Conservation (phyloP, 2,113 vertebrate species). For the Leptobrachium ailaonicum region DNA sequence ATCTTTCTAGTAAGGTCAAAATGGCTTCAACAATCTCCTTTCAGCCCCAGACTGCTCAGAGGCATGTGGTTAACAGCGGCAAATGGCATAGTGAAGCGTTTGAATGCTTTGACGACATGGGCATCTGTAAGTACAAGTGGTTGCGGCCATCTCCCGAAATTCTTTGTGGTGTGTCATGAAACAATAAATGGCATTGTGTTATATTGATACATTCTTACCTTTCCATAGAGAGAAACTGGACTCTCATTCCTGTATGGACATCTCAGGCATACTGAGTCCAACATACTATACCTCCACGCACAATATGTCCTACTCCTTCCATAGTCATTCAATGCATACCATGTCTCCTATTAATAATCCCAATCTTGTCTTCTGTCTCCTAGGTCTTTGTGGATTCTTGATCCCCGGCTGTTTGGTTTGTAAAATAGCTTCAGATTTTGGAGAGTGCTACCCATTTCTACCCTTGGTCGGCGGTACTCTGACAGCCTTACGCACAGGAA, state of each 20-base stretch:
- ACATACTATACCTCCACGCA: too few species aligned
- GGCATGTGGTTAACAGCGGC: neutral
- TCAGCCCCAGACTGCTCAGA: conserved; percentile 55
- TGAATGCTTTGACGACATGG: conserved; percentile 60
- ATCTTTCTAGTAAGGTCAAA: conserved; percentile 3
- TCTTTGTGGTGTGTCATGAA: too few species aligned
- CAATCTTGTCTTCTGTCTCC: neutral
- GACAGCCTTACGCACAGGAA: conserved; percentile 79
- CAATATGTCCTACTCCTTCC: too few species aligned
- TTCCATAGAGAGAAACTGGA: too few species aligned
- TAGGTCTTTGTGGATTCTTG: conserved; percentile 78
- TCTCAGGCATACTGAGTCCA: too few species aligned
- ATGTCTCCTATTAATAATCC: neutral
- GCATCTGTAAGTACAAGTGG: conserved; percentile 54
- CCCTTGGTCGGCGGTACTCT: conserved; percentile 78
- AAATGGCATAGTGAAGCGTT: conserved; percentile 58
- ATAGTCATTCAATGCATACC: too few species aligned
- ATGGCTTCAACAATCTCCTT: conserved; percentile 61
- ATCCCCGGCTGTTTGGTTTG: conserved; percentile 77
- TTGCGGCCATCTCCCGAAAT: too few species aligned
- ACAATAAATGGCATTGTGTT: too few species aligned
- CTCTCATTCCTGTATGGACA: too few species aligned
- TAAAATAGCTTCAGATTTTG: conserved; percentile 64
- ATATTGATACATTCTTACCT: too few species aligned
- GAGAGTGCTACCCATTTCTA: conserved; percentile 76